Conservation (phyloP, 2,888 invertebrate species). For the Ophioninae sp. region DNA sequence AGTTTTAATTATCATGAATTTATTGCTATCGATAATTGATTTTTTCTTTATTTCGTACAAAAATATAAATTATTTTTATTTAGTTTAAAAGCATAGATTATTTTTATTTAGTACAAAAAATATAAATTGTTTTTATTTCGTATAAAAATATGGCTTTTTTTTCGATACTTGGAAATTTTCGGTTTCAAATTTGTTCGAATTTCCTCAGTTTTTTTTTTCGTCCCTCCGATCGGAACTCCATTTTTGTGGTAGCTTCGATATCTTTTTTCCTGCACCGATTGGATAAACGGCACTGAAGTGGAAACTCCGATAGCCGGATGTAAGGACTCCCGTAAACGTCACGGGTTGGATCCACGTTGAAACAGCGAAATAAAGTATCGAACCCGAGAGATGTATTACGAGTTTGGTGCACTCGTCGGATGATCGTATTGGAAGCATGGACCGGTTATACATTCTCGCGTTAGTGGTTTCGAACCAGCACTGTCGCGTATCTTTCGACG, state of each 20-base stretch:
- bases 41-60: no score
- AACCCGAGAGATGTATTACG: constrained; percentile 19
- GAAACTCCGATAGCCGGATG: constrained; percentile 36
- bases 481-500: background rate
- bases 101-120: no score
- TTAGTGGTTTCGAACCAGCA: no score
- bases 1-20: no score
- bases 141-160: no score
- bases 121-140: no score
- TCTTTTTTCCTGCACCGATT: background rate
- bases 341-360: constrained; percentile 35
- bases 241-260: background rate
- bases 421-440: constrained; percentile 56
- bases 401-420: constrained; percentile 48
- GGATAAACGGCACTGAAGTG: background rate
- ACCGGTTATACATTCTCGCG: constrained; percentile 23
- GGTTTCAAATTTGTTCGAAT: background rate
- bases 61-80: no score
- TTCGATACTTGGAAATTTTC: no score
- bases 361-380: constrained; percentile 45
- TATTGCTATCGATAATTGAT: no score
- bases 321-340: constrained; percentile 42
- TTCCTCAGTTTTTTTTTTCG: background rate
- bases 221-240: background rate
- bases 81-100: no score